Evolutionary conservation across 1,140 invertebrate species (phyloP).

Genomic region (Drosophila oshimai): DNA sequence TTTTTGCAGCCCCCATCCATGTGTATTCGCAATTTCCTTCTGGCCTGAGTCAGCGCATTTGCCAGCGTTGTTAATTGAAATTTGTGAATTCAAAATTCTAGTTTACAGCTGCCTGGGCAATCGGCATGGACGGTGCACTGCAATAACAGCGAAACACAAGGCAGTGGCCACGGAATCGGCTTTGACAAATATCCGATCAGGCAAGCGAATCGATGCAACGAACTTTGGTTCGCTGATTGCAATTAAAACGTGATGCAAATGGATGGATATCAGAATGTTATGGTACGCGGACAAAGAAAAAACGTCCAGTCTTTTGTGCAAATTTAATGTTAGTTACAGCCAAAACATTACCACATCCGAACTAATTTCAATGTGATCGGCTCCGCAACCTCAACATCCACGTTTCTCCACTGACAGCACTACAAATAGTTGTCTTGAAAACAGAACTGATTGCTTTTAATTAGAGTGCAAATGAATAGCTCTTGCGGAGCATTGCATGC

Average conservation of each 20-base stretch:
- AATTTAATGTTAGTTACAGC: background rate
- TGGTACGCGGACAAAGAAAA: no score
- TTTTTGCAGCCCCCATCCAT: slow-evolving; percentile 17
- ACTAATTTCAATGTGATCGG: slow-evolving; percentile 22
- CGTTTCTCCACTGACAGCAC: background rate
- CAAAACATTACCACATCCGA: background rate
- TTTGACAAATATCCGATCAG: slow-evolving; percentile 50
- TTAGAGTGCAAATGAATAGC: slow-evolving; percentile 8
- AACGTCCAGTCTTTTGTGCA: no score
- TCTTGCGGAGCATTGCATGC: background rate
- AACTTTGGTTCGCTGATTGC: slow-evolving; percentile 25
- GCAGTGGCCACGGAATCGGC: slow-evolving; percentile 11
- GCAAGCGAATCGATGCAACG: slow-evolving; percentile 28
- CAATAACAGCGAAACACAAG: background rate
- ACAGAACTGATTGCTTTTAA: slow-evolving; percentile 23
- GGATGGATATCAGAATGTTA: background rate
- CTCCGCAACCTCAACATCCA: slow-evolving; percentile 12
- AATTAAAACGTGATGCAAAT: slow-evolving; percentile 26
- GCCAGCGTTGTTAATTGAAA: slow-evolving; percentile 66
- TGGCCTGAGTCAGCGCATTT: slow-evolving; percentile 61
- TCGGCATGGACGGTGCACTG: slow-evolving; percentile 19
- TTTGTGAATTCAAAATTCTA: slow-evolving; percentile 72
- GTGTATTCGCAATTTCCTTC: slow-evolving; percentile 2
- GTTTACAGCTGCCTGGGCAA: slow-evolving; percentile 60
- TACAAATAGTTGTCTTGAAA: slow-evolving; percentile 7